Evolutionary conservation across 2,888 invertebrate genomes (phyloP).

Genomic region (Euzetes globulus): DNA sequence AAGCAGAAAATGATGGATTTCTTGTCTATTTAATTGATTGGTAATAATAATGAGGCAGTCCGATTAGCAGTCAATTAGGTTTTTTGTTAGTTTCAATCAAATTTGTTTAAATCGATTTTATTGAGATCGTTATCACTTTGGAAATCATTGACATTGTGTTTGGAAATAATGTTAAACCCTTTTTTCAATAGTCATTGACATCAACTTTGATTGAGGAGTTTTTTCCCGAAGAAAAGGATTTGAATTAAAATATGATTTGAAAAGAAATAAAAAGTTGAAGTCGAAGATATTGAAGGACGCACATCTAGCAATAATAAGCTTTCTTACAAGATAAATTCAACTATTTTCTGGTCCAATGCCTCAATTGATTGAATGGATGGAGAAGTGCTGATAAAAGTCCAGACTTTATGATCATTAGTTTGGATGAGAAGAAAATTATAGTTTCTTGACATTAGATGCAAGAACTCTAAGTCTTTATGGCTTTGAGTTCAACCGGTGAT

Average conservation of each 20-base stretch:
- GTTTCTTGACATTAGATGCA: background rate
- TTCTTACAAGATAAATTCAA: background rate
- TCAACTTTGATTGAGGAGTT: background rate
- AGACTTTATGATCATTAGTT: conserved; percentile 11
- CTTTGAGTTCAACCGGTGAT: background rate
- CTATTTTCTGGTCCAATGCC: background rate
- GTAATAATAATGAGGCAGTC: no score
- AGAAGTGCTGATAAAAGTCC: background rate
- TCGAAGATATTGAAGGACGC: no score
- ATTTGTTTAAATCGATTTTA: no score
- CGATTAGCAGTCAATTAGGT: no score
- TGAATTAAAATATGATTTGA: background rate
- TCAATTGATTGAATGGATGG: background rate
- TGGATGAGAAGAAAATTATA: background rate
- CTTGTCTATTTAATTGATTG: no score
- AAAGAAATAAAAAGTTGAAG: background rate
- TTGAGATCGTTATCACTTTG: no score
- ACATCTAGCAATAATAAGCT: background rate
- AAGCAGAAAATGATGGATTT: no score
- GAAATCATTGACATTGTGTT: no score
- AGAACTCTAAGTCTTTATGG: background rate
- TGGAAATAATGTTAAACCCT: no score
- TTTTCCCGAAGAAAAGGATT: background rate
- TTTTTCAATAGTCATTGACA: background rate
- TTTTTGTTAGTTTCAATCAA: no score